Conservation (phyloP, 2,113 vertebrate species). For the Geothlypis trichas region DNA sequence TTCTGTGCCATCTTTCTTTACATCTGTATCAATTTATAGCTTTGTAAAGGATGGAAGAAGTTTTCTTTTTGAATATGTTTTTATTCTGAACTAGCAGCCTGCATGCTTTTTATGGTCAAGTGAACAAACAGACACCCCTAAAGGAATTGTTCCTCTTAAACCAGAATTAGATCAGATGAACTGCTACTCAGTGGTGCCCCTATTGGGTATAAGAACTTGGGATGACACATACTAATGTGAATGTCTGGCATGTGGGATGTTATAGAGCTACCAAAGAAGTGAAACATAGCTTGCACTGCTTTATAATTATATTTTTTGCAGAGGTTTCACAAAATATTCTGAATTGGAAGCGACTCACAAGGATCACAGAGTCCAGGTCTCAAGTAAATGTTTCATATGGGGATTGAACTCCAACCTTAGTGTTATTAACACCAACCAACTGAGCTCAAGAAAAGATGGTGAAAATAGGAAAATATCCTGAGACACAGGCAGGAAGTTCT, state of each 20-base stretch:
- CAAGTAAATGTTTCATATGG: not conserved
- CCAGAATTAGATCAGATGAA: conserved; percentile 8
- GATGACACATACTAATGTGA: not conserved
- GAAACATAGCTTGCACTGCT: not conserved
- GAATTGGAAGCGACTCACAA: not conserved
- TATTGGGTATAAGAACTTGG: not conserved
- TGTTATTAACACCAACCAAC: not conserved
- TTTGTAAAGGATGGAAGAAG: not conserved
- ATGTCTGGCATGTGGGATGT: not conserved
- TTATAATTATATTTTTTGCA: not conserved
- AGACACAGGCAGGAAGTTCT: not conserved
- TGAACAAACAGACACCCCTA: not conserved
- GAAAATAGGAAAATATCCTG: not conserved
- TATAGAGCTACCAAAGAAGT: not conserved
- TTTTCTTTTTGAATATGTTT: not conserved
- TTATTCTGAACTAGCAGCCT: not conserved
- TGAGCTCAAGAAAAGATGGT: not conserved
- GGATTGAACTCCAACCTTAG: not conserved
- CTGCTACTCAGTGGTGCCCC: not conserved
- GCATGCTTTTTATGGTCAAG: not conserved
- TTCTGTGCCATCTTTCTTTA: not conserved
- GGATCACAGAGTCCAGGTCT: not conserved
- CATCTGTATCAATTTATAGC: not conserved
- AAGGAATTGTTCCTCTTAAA: conserved; percentile 6
- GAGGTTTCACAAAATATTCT: not conserved